These are phyloP conservation scores for Notechis scutatus DNA, from an alignment of 2,113 vertebrate species.

Conservation along the genomic window DNA sequence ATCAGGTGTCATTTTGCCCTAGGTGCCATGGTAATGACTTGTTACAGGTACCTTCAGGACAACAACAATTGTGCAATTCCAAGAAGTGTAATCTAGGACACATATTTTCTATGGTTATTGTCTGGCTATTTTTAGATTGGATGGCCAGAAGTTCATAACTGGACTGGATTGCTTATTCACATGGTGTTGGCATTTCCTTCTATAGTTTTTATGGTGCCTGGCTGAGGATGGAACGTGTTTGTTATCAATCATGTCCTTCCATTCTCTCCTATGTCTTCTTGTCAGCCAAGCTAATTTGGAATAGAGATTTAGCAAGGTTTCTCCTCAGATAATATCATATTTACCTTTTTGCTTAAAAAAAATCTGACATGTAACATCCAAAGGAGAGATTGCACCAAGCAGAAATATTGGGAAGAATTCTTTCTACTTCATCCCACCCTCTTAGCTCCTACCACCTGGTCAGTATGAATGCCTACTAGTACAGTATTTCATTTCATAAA, in stretches of 20 bases:
- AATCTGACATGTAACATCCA: neutral
- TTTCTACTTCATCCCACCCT: neutral
- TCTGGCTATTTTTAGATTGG: neutral
- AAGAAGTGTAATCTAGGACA: neutral
- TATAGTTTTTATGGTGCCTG: neutral
- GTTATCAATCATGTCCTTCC: neutral
- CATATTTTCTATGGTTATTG: neutral
- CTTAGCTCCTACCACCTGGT: neutral
- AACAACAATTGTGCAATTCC: neutral
- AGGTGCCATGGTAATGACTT: neutral
- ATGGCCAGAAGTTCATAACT: neutral
- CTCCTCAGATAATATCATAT: neutral
- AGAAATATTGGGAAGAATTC: neutral
- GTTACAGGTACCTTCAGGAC: neutral
- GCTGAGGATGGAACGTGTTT: neutral
- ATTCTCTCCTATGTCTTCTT: neutral
- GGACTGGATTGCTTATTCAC: neutral
- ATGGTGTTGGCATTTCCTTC: neutral
- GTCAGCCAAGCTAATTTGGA: neutral
- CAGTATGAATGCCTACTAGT: neutral
- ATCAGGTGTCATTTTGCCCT: neutral
- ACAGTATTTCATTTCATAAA: neutral
- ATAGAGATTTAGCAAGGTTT: neutral
- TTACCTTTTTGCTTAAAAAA: neutral
- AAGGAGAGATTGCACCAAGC: neutral